Conservation (phyloP, 2,113 vertebrate species). For the Parotia lawesii region DNA sequence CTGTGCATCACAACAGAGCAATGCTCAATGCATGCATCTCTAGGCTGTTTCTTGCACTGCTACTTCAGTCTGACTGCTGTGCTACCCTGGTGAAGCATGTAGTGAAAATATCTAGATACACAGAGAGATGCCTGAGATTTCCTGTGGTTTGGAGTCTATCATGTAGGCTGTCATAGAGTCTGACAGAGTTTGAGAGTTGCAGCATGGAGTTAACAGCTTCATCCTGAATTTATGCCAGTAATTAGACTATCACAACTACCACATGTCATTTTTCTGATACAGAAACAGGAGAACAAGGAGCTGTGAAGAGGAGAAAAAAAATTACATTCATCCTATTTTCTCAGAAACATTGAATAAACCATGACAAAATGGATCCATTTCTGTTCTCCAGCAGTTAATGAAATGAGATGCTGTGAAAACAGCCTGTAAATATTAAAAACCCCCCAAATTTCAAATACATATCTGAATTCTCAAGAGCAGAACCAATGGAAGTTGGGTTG, state of each 20-base stretch:
- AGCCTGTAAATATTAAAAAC: background rate
- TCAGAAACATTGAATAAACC: background rate
- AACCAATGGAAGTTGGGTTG: background rate
- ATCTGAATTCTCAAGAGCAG: background rate
- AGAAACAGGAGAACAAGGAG: background rate
- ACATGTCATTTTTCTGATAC: conserved; percentile 9
- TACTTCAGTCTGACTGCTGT: background rate
- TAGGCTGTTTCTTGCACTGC: background rate
- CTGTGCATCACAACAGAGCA: background rate
- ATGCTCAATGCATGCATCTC: background rate
- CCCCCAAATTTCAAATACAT: background rate
- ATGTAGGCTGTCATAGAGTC: background rate
- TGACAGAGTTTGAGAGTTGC: background rate
- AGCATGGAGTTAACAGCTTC: conserved; percentile 1
- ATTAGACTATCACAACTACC: conserved; percentile 28
- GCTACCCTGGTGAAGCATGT: background rate
- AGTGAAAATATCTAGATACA: background rate
- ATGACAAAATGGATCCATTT: background rate
- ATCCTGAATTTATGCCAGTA: conserved; percentile 22
- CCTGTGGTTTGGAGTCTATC: background rate
- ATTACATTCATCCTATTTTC: background rate
- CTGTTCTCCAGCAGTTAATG: background rate
- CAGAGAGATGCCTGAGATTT: background rate
- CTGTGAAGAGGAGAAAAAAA: background rate
- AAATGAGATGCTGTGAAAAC: background rate